Conservation (phyloP, 2,797 vertebrate genomes). For the Cichlasoma orientale region DNA sequence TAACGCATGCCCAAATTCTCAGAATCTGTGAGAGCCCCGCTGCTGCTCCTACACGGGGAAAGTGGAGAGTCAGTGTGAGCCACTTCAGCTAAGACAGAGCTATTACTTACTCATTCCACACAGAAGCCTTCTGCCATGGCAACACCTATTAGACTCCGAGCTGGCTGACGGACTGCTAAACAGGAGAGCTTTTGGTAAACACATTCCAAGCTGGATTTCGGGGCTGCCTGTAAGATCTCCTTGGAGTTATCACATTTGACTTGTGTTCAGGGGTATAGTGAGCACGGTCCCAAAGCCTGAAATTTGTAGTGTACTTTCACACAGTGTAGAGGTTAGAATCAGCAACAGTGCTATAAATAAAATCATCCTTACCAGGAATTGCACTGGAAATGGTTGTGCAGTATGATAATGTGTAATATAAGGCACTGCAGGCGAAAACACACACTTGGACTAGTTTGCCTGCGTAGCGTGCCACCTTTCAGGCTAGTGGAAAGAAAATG, state of each 20-base stretch:
- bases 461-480: rapidly evolving
- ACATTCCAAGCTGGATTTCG: conserved; percentile 54
- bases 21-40: conserved; percentile 25
- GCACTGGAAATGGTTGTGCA: not conserved
- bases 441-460: rapidly evolving
- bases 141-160: conserved; percentile 66
- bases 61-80: conserved; percentile 32
- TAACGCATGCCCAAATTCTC: conserved; percentile 37
- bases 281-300: not conserved
- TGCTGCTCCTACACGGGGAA: conserved; percentile 25
- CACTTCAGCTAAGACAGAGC: conserved; percentile 57
- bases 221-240: conserved; percentile 18
- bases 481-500: not conserved
- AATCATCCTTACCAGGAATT: conserved; percentile 6
- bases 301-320: not conserved
- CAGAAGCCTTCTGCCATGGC: conserved; percentile 73
- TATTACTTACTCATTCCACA: conserved; percentile 75
- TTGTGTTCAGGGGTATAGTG: not conserved
- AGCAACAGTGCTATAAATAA: not conserved
- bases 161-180: conserved; percentile 56
- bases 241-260: not conserved
- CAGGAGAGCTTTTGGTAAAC: conserved; percentile 48
- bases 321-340: not conserved
- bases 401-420: conserved; percentile 33
- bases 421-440: rapidly evolving